Percentiles rank a stretch among this genome's conserved stretches.
Conservation (phyloP, 2,797 vertebrate genomes). For the Falco columbarius region DNA sequence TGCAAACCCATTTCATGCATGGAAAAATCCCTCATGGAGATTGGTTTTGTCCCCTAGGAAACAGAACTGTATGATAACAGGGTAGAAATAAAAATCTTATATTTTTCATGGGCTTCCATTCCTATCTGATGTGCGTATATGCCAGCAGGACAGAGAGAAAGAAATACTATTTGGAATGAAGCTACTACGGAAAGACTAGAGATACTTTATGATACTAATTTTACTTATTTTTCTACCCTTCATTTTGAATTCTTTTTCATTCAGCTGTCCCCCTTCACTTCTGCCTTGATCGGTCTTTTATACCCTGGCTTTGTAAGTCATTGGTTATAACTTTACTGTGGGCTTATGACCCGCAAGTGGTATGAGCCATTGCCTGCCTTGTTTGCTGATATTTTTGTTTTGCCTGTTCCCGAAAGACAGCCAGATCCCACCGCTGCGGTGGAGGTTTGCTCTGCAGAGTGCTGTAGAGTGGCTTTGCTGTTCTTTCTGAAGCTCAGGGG, state of each 20-base stretch:
- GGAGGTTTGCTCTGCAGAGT: neutral
- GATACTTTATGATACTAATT: neutral
- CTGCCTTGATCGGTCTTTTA: neutral
- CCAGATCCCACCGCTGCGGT: neutral
- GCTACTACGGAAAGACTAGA: neutral
- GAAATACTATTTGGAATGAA: neutral
- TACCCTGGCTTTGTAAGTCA: neutral
- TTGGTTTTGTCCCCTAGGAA: neutral
- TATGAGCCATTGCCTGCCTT: neutral
- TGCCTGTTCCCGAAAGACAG: neutral
- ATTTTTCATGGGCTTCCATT: neutral
- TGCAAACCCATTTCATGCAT: neutral
- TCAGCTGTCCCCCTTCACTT: neutral
- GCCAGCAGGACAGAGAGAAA: neutral
- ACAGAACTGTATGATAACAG: neutral
- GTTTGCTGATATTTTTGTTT: neutral
- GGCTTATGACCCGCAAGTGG: accelerated
- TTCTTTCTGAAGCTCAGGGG: neutral
- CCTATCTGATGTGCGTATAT: neutral
- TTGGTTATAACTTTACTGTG: neutral
- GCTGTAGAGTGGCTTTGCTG: neutral
- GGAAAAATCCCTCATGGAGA: neutral
- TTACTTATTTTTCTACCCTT: neutral
- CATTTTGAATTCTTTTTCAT: neutral
- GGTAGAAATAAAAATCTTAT: neutral